Base-by-base conservation (phyloP, 2,888 invertebrate genomes). In the Rutpela maculata region DNA sequence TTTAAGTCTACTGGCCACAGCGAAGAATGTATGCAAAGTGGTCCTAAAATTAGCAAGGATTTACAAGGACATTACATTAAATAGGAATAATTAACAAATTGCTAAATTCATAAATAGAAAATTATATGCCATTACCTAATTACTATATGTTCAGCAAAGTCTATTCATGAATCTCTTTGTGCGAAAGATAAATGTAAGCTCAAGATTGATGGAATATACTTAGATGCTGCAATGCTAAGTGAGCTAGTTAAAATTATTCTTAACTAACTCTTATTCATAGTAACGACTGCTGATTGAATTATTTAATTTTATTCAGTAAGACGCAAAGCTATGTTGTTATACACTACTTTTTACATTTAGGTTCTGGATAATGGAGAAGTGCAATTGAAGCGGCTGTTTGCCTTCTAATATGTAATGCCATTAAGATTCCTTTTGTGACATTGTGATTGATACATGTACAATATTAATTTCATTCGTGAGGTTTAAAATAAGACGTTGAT, bases 41-140 rank as follows among this genome's bases (percentile, higher is more conserved):
- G 60, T 56, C 72, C 55, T 62, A 63, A 50, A 63, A 63, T 72
- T 31, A 50, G 63, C 63, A 72, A 43, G 62, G 72, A 72, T 43
- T 70, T 72, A 63, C 72, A 63, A 50, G 55, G 31, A 43, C 12
- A 35, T 15, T 65, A 68, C 19, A 35, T 35, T 35, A 9, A 50
- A 10, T 43, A 66, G 50, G 17, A 55, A 67, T 67, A 67, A 18
- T 22, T 59, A 19, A n/a, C 50, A 50, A 50, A 43, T 43, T 11
- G 15, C 15, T 43, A 19, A n/a, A 59, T 19, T 11, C 18, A 22
- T 1, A 19, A 19, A 59, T 59, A 59, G 22, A 12, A 10, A 57
- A 57, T 17, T 57, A 18, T 18, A 57, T 57, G 60, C 26, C 26
- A 60, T 60, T 26, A 62, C 57, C 59, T 59, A 0, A 19, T 19